Evolutionary conservation across 2,888 invertebrate genomes (phyloP), one percentile per base, ranked within the genome.

Genomic region (Tetanocera ferruginea): DNA sequence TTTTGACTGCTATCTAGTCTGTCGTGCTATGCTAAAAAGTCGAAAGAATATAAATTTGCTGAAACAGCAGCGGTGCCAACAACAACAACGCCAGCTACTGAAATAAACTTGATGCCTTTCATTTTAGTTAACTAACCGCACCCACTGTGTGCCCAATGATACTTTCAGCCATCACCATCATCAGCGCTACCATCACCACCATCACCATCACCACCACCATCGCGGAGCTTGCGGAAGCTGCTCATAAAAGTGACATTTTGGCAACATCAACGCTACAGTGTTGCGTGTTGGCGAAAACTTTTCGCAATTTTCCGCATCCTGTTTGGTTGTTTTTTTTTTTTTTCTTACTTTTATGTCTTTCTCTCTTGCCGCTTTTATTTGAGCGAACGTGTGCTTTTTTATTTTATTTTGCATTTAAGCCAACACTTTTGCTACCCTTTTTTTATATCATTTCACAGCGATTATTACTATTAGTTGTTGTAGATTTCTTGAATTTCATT

Each of bases 191-290:
- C 25, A n/a, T 19, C 67, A 19, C 17, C 25, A n/a, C 8, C 55
- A 19, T n/a, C 14, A 52, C n/a, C n/a, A 55, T 1, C n/a, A 23
- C 19, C 25, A 14, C 19, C 25, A n/a, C 43, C 67, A 19, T 28
- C 25, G 37, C 66, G 3, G 25, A 64, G 9, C 19, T 34, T 34
- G n/a, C 52, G 69, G 57, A 31, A 55, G 57, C 55, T 34, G 71
- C 71, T 71, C 71, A 57, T 71, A 71, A 71, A 71, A 71, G 57
- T 57, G 71, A 71, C 71, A 71, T 71, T 71, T 57, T 57, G 71
- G 57, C 52, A 71, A 55, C 71, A 71, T 71, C 71, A 70, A 28
- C 70, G 51, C 28, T 23, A 31, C 37, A 67, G 11, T 19, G 43
- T 17, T 34, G 37, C 57, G 55, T 28, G 55, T 28, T 19, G 57